Conservation (phyloP, 1,140 invertebrate species). For the Chlorops oryzae region DNA sequence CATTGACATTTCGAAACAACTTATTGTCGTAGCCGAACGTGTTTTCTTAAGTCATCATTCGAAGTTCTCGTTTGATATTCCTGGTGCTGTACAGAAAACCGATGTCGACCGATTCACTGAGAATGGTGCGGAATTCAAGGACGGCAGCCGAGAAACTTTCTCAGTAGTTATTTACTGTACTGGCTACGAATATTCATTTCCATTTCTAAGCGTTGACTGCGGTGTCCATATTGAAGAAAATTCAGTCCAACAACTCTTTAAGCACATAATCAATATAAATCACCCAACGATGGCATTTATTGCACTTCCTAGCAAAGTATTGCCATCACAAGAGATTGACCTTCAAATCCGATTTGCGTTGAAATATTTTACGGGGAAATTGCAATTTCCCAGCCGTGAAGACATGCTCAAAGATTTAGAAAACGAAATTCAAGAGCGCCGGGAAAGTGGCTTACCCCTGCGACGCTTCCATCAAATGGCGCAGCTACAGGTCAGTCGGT, state of each 20-base stretch:
- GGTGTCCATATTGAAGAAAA: constrained; percentile 69
- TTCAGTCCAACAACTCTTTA: constrained; percentile 78
- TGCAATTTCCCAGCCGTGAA: constrained; percentile 58
- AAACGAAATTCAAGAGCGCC: constrained; percentile 54
- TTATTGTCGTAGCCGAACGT: constrained; percentile 58
- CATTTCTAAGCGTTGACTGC: constrained; percentile 68
- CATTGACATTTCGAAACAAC: constrained; percentile 75
- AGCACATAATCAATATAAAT: constrained; percentile 75
- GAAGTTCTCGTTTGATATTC: constrained; percentile 54
- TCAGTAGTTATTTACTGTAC: constrained; percentile 77
- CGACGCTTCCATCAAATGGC: constrained; percentile 71
- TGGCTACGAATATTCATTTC: constrained; percentile 75
- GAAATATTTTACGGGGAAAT: constrained; percentile 58
- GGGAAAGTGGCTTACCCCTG: constrained; percentile 53
- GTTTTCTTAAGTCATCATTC: constrained; percentile 66
- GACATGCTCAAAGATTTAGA: constrained; percentile 64
- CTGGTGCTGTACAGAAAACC: constrained; percentile 61
- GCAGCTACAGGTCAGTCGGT: constrained; percentile 52
- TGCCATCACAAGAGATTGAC: constrained; percentile 81
- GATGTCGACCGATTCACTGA: constrained; percentile 55
- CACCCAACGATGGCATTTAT: constrained; percentile 74
- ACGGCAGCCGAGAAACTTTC: constrained; percentile 56
- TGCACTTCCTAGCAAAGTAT: constrained; percentile 71
- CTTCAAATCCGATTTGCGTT: constrained; percentile 72
- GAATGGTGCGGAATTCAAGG: constrained; percentile 54